These are phyloP conservation scores for Bombus sibiricus DNA, from an alignment of 1,140 invertebrate species.

Conservation along the genomic window DNA sequence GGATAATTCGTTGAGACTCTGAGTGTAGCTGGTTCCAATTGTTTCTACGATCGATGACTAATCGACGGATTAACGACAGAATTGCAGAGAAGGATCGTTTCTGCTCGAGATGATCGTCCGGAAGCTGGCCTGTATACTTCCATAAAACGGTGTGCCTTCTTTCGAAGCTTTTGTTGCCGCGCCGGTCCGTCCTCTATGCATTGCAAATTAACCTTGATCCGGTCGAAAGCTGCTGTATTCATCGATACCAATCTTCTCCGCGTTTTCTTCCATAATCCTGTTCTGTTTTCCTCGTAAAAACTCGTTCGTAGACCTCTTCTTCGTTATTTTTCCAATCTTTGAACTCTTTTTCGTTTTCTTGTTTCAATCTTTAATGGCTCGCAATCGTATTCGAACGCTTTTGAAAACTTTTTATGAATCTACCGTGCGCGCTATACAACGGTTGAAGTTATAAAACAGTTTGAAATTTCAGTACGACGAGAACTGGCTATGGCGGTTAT, in stretches of 20 bases:
- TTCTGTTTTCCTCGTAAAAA: not conserved
- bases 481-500: too few relatives aligned
- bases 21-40: not conserved
- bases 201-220: constrained; percentile 36
- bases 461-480: too few relatives aligned
- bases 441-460: too few relatives aligned
- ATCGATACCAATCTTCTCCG: not conserved
- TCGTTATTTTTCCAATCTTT: too few relatives aligned
- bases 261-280: not conserved
- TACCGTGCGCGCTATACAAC: too few relatives aligned
- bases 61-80: constrained; percentile 41
- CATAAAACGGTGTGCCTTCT: not conserved
- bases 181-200: constrained; percentile 1
- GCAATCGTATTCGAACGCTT: too few relatives aligned
- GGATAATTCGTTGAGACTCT: not conserved
- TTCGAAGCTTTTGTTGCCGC: not conserved
- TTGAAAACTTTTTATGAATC: too few relatives aligned
- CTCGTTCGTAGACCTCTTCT: not conserved
- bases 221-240: not conserved
- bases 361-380: too few relatives aligned
- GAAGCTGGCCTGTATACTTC: not conserved
- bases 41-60: constrained; percentile 35
- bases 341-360: not conserved
- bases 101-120: not conserved
- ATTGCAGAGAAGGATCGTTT: constrained; percentile 15